Evolutionary conservation across 2,888 invertebrate species (phyloP).

Genomic region (Netelia inedita): DNA sequence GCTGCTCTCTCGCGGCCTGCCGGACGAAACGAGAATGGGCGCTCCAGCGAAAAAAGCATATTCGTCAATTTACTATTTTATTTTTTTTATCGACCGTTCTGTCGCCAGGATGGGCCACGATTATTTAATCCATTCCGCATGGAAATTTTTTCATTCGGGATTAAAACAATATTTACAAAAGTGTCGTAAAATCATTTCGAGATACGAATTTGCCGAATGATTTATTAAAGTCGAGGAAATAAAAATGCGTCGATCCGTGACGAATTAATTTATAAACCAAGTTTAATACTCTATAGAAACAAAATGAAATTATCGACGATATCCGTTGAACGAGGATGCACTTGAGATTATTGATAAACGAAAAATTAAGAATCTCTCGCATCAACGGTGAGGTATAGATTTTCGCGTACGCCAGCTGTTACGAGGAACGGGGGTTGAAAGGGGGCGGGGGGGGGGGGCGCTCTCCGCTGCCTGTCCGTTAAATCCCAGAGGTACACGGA

Average conservation of each 20-base stretch:
- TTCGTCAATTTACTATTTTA: slow-evolving; percentile 11
- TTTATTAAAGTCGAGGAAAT: too few species aligned
- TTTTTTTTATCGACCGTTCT: slow-evolving; percentile 1
- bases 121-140: slow-evolving; percentile 17
- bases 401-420: neutral
- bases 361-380: neutral
- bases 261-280: too few species aligned
- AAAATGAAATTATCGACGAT: neutral
- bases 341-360: neutral
- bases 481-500: slow-evolving; percentile 65
- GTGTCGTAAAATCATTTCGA: too few species aligned
- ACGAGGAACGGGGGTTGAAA: neutral
- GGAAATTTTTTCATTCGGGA: neutral
- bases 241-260: too few species aligned
- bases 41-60: slow-evolving; percentile 23
- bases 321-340: neutral
- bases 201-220: too few species aligned
- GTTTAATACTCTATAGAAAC: neutral
- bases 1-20: neutral
- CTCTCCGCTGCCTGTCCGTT: slow-evolving; percentile 43
- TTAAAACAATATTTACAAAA: neutral
- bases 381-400: neutral
- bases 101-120: neutral
- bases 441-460: too few species aligned
- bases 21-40: slow-evolving; percentile 24